Evolutionary conservation across 2,797 vertebrate species (phyloP), one percentile per base, ranked within the genome.

Genomic region (Percopsis omiscomaycus): DNA sequence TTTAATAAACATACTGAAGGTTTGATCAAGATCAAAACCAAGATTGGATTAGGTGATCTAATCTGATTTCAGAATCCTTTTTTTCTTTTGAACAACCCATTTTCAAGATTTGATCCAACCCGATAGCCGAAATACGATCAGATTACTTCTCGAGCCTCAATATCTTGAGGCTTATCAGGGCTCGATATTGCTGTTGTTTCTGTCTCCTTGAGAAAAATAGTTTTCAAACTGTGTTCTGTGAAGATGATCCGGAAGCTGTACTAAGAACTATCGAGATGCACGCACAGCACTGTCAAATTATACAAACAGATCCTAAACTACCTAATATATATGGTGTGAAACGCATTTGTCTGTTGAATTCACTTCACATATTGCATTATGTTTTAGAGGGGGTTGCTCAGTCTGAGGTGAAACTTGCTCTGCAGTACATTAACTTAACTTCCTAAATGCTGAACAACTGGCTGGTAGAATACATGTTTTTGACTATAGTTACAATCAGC

Each of bases 361-460:
- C 59, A 27, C 37, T 68, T 2, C 30, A 68, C 57, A 56, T 73
- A 9, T 62, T 62, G 37, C 47, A 67, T 30, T 28, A 64, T 28
- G 28, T 67, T 30, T 15, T 73, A 30, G 65, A 73, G 45, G 65
- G 42, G 1, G 61, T 73, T 55, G 55, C 66, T 4, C 63, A 66
- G 46, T 67, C 28, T 54, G 64, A 71, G 14, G 29, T 59, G 28
- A 73, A 69, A 15, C 62, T 66, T 50, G 29, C 69, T 10, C 29
- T 77, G 9, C 8, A 14, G 9, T 53, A 73, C 22, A 29, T 66
- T 13, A 22, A 22, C 22, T 66, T 13, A 22, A 22, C 22, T 22
- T 22, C 22, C 22, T 22, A 22, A 22, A 22, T 22, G 22, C 22
- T 22, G 22, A 22, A 22, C 22, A 22, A 22, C 22, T 22, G 22